These are phyloP conservation scores for Ictalurus furcatus DNA, from an alignment of 2,113 vertebrate genomes.

Conservation along the genomic window DNA sequence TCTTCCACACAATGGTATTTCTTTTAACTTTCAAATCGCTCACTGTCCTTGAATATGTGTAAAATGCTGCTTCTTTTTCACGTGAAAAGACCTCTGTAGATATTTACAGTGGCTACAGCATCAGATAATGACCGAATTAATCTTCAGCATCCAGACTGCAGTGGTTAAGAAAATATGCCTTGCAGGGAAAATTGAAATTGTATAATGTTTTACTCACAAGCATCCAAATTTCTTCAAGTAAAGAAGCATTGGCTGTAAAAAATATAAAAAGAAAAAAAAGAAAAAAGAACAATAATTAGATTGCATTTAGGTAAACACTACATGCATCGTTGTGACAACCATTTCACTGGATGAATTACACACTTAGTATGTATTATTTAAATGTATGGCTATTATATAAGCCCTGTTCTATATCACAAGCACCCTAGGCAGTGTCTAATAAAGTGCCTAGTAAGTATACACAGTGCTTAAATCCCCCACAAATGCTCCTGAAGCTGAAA, in stretches of 20 bases:
- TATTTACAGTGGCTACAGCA: not conserved
- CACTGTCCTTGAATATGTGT: not conserved
- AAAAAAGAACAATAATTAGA: not conserved
- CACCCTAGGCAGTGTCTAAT: not conserved
- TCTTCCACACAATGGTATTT: not conserved
- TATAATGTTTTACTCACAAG: conserved; percentile 15
- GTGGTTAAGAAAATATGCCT: not conserved
- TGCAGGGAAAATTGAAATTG: not conserved
- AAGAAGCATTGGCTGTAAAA: not conserved
- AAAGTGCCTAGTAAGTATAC: not conserved
- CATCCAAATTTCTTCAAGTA: not conserved
- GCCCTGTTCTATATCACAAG: not conserved
- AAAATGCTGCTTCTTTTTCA: not conserved
- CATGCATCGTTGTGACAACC: not conserved
- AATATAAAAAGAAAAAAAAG: not conserved
- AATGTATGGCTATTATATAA: conserved; percentile 1
- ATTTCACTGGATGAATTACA: not conserved
- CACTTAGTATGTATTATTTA: conserved; percentile 19
- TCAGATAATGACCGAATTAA: conserved; percentile 7
- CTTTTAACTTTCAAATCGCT: not conserved
- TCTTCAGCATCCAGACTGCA: conserved; percentile 9
- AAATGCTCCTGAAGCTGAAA: not conserved
- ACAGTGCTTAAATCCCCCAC: not conserved
- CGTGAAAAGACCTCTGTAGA: not conserved
- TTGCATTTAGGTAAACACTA: conserved; percentile 7